A percentile compares a stretch with the other conserved stretches of the same genome.
Conservation (phyloP, 2,888 invertebrate species). For the Coleophora deauratella region DNA sequence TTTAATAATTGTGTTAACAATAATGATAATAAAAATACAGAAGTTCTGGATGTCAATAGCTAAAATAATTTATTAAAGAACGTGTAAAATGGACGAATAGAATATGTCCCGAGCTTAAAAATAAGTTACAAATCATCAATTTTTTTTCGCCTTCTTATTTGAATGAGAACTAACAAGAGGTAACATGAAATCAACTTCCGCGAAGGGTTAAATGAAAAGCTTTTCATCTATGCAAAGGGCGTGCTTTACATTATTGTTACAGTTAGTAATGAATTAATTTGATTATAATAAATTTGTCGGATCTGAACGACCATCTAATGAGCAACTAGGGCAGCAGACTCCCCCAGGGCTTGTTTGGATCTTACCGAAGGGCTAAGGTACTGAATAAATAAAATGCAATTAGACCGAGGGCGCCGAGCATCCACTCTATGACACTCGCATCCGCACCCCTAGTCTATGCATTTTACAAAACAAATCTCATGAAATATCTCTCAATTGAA, state of each 20-base stretch:
- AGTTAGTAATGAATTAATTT: constrained; percentile 22
- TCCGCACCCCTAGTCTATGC: constrained; percentile 28
- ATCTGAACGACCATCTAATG: constrained; percentile 42
- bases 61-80: too few species aligned
- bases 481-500: constrained; percentile 30
- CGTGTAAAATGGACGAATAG: too few species aligned
- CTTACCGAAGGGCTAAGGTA: constrained; percentile 39
- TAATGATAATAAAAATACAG: too few species aligned
- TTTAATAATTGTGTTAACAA: too few species aligned
- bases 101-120: too few species aligned
- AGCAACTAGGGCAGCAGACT: constrained; percentile 33
- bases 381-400: constrained; percentile 70
- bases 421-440: background rate
- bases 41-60: too few species aligned
- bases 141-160: background rate
- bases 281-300: constrained; percentile 28
- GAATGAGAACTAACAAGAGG: background rate
- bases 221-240: too few species aligned
- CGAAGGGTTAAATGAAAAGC: too few species aligned
- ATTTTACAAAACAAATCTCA: constrained; percentile 33
- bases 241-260: background rate
- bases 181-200: too few species aligned
- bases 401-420: constrained; percentile 37
- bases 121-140: too few species aligned
- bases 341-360: constrained; percentile 30